Conservation (phyloP, 2,888 invertebrate species). For the Stenodera caucasica region DNA sequence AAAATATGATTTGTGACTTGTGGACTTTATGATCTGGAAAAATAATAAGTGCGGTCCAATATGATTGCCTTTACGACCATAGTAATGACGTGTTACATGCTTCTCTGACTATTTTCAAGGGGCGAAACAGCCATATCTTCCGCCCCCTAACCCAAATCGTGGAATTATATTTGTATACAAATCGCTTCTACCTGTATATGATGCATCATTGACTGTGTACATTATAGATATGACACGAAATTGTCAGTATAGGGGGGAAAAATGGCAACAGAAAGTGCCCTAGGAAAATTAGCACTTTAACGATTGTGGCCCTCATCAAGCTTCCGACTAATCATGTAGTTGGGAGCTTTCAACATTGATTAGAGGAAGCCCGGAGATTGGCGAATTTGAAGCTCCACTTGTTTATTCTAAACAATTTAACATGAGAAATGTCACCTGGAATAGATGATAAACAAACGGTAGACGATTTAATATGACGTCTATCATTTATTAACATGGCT, state of each 20-base stretch:
- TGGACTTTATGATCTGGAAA: slow-evolving; percentile 48
- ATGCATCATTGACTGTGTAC: neutral
- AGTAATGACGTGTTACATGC: slow-evolving; percentile 43
- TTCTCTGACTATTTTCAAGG: slow-evolving; percentile 21
- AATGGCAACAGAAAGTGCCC: no score
- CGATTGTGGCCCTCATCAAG: slow-evolving; percentile 1
- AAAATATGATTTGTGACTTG: slow-evolving; percentile 45
- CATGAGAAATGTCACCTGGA: slow-evolving; percentile 5
- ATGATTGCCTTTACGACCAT: slow-evolving; percentile 46
- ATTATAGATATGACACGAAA: neutral
- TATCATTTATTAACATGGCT: neutral
- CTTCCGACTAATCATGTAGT: neutral
- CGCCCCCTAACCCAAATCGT: neutral
- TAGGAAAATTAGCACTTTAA: slow-evolving; percentile 1
- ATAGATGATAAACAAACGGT: slow-evolving; percentile 3
- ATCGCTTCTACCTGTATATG: neutral
- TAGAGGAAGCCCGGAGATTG: slow-evolving; percentile 9
- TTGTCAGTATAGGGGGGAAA: neutral
- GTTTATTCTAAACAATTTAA: slow-evolving; percentile 11
- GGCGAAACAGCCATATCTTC: no score
- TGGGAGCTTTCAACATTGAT: slow-evolving; percentile 9
- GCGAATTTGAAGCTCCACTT: slow-evolving; percentile 5
- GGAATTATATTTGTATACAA: slow-evolving; percentile 4
- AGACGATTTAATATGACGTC: neutral
- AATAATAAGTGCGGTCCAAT: slow-evolving; percentile 50